Base-by-base conservation (phyloP, 2,888 invertebrate genomes). In the Ferrisia virgata region DNA sequence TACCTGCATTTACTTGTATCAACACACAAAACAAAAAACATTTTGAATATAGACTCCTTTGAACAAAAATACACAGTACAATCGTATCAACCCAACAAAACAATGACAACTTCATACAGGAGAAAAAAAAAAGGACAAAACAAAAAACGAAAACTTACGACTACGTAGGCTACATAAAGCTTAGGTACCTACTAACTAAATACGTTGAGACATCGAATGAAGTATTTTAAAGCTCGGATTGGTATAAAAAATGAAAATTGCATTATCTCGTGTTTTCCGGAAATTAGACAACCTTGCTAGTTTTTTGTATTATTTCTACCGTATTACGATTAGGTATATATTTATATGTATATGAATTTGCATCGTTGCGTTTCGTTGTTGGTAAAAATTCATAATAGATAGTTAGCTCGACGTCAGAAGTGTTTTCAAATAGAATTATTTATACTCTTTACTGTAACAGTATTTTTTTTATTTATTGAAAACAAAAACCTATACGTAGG, bases 191-290 rank as follows among this genome's bases (percentile, higher is more conserved):
- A 5, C 28, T 64, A 28, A 28, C 25, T 22, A 76, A 9, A 76
- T 64, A 33, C 36, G 36, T 76, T 36, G 9, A 76, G 33, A 28
- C 72, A 76, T 18, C 72, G 72, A 76, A 36, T 76, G 72, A 76
- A 76, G 72, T 76, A 76, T 76, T 76, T 76, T 76, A n/a, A 76
- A 76, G 36, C 72, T 76, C n/a, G 33, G 28, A n/a, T 76, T 76
- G 72, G 11, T 22, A 64, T 18, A 76, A 28, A 76, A 76, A 76
- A 18, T 76, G 28, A 36, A 76, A 76, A 76, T 76, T 76, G 36
- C 36, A 76, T 76, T 76, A 76, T 76, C 72, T 76, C 33, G 36
- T 36, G 72, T 31, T 76, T 36, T 76, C 72, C 72, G 72, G 36
- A 76, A 76, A 76, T 76, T 76, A 76, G 36, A 76, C 36, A 76